Percentiles rank a stretch among this genome's conserved stretches.
phyloP scores from a whole-genome alignment of 2,113 vertebrate species.

The Serilophus lunatus region DNA sequence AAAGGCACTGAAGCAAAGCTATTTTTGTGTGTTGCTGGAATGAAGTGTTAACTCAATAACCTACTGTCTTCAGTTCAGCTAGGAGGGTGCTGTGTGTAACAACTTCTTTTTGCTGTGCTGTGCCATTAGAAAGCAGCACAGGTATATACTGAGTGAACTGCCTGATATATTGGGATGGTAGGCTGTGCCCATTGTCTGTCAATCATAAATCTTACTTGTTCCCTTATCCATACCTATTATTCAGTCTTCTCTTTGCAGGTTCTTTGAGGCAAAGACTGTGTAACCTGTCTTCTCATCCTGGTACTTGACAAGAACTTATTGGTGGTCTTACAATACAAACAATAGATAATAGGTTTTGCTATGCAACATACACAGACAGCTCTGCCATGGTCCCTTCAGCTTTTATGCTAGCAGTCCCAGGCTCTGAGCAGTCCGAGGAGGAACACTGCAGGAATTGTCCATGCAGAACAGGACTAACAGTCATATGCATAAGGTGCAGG shows the following conservation, averaged over 20 bases:
- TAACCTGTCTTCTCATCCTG: background rate
- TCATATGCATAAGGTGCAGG: background rate
- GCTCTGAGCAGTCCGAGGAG: background rate
- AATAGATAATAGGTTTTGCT: background rate
- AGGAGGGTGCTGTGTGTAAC: background rate
- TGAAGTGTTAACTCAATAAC: background rate
- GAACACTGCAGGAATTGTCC: background rate
- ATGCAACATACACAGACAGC: background rate
- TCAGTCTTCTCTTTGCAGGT: background rate
- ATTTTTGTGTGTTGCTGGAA: constrained; percentile 2
- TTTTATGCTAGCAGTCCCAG: background rate
- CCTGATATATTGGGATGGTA: background rate
- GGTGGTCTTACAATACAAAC: background rate
- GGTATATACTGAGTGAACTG: background rate
- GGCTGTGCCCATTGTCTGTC: background rate
- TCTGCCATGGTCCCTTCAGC: background rate
- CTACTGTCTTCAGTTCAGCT: background rate
- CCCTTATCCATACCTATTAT: background rate
- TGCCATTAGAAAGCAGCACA: background rate
- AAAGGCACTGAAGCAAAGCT: constrained; percentile 24
- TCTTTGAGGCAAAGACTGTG: background rate
- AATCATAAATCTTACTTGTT: background rate
- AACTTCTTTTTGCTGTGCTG: background rate
- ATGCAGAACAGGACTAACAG: background rate
- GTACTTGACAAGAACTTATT: background rate